These are phyloP conservation scores for Drosophila saltans DNA, from an alignment of 1,140 invertebrate genomes.

Conservation along the genomic window DNA sequence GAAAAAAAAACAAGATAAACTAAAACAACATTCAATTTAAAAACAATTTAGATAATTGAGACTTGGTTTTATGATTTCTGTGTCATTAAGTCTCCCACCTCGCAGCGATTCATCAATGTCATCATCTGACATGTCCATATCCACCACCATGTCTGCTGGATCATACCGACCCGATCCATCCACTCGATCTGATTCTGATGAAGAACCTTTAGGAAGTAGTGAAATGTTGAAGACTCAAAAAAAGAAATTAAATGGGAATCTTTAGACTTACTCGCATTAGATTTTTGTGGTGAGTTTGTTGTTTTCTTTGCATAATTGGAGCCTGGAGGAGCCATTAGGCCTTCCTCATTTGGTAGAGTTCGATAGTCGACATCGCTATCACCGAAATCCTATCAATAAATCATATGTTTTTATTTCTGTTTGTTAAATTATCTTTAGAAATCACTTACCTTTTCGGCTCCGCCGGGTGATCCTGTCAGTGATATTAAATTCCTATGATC, in stretches of 20 bases:
- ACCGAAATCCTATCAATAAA: slow-evolving; percentile 51
- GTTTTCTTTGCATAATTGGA: slow-evolving; percentile 51
- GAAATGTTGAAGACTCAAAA: background rate
- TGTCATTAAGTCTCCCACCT: slow-evolving; percentile 50
- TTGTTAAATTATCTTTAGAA: too few species aligned
- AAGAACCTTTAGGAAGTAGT: slow-evolving; percentile 53
- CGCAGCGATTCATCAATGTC: slow-evolving; percentile 83
- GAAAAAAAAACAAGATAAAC: background rate
- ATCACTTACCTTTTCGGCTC: slow-evolving; percentile 76
- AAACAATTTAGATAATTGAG: background rate
- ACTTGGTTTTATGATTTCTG: background rate
- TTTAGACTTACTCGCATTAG: slow-evolving; percentile 76
- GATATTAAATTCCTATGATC: slow-evolving; percentile 94
- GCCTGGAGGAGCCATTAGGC: slow-evolving; percentile 67
- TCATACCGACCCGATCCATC: slow-evolving; percentile 76
- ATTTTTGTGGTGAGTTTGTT: slow-evolving; percentile 80
- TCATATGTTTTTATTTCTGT: background rate
- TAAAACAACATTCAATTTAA: background rate
- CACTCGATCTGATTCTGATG: slow-evolving; percentile 72
- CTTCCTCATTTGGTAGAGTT: slow-evolving; percentile 39
- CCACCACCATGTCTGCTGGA: slow-evolving; percentile 86
- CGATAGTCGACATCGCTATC: slow-evolving; percentile 72
- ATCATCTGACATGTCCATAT: slow-evolving; percentile 90
- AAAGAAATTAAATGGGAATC: background rate
- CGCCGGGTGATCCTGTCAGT: slow-evolving; percentile 88